Conservation (phyloP, 2,113 vertebrate genomes). For the Ranitomeya imitator region DNA sequence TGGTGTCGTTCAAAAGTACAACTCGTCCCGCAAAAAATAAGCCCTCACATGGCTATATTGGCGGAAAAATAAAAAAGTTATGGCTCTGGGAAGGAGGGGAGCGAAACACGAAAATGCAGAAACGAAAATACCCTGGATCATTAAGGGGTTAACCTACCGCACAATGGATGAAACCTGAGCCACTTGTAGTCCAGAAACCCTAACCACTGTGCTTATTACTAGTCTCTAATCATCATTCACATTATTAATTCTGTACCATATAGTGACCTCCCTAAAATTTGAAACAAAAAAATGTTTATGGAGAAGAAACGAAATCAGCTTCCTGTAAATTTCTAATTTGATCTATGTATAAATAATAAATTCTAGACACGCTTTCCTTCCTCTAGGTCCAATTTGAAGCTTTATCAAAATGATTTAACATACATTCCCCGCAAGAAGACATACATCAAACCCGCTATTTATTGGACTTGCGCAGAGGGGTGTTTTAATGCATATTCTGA, state of each 20-base stretch:
- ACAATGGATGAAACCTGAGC: background rate
- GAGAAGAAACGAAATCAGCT: slow-evolving; percentile 52
- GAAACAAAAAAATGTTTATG: slow-evolving; percentile 2
- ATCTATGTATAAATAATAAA: slow-evolving; percentile 79
- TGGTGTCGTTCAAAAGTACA: no score
- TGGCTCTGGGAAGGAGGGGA: no score
- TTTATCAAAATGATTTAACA: slow-evolving; percentile 83
- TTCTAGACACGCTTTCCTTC: slow-evolving; percentile 66
- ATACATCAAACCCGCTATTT: slow-evolving; percentile 82
- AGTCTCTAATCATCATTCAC: background rate
- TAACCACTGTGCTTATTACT: background rate
- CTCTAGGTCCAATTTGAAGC: slow-evolving; percentile 75
- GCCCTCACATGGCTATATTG: no score
- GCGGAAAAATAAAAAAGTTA: no score
- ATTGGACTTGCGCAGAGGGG: slow-evolving; percentile 75
- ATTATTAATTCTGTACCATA: background rate
- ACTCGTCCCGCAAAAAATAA: no score
- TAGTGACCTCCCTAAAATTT: background rate
- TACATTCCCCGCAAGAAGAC: slow-evolving; percentile 72
- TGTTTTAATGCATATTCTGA: slow-evolving; percentile 83
- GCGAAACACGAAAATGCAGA: no score
- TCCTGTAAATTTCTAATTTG: slow-evolving; percentile 66
- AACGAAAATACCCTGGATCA: no score
- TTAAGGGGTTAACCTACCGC: background rate
- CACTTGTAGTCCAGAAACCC: background rate